Evolutionary conservation across 1,140 invertebrate species (phyloP).

Genomic region (Magallana ariakensis): DNA sequence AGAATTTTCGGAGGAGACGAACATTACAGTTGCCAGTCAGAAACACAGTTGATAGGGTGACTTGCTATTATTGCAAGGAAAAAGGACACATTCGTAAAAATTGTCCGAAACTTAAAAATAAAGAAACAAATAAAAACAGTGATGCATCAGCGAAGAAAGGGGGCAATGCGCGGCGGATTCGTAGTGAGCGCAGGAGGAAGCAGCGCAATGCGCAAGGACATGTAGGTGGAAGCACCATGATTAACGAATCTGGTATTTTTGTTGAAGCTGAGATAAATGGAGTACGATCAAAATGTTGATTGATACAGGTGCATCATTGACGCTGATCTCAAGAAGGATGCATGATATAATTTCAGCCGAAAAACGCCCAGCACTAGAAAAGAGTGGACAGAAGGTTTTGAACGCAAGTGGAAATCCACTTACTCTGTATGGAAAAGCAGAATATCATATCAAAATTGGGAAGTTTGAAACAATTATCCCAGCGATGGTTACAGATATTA

Average conservation of each 20-base stretch:
- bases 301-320: conserved; percentile 37
- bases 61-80: not conserved
- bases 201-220: not conserved
- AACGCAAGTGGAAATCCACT: not conserved
- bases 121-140: not conserved
- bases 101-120: conserved; percentile 5
- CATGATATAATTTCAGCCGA: not conserved
- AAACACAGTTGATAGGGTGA: not conserved
- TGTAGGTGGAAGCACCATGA: not conserved
- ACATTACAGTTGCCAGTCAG: no score
- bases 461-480: not conserved
- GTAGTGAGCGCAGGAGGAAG: not conserved
- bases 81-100: not conserved
- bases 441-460: not conserved
- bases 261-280: conserved; percentile 9
- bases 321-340: not conserved
- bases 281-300: not conserved
- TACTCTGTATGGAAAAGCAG: not conserved
- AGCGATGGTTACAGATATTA: conserved; percentile 8
- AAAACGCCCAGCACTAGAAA: not conserved
- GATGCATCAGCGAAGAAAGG: not conserved
- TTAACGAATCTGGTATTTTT: conserved; percentile 37
- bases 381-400: not conserved
- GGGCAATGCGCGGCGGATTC: not conserved
- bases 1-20: not conserved